Evolutionary conservation across 2,113 vertebrate species (phyloP).

Genomic region (Malurus alboscapulatus): DNA sequence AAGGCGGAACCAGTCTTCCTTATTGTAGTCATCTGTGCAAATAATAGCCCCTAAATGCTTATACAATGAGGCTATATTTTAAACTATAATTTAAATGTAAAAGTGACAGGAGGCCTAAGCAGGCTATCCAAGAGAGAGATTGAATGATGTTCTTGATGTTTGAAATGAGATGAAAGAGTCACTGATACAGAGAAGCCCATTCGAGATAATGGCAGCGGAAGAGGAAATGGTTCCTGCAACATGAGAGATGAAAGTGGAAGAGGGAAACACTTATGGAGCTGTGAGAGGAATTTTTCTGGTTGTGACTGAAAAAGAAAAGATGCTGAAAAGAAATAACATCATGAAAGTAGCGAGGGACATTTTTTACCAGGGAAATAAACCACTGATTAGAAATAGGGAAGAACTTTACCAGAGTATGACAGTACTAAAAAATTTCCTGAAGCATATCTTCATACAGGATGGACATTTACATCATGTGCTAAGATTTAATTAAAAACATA

Average conservation of each 20-base stretch:
- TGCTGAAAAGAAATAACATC: neutral
- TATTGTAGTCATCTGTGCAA: conserved; percentile 5
- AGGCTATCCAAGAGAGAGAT: neutral
- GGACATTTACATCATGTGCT: neutral
- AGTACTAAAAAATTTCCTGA: neutral
- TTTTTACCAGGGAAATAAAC: neutral
- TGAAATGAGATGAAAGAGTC: conserved; percentile 57
- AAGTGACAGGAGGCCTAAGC: neutral
- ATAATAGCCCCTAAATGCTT: conserved; percentile 23
- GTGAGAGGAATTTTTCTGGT: neutral
- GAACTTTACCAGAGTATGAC: neutral
- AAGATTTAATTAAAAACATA: conserved; percentile 1
- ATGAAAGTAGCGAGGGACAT: neutral
- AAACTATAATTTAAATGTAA: neutral
- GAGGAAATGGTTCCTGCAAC: conserved; percentile 41
- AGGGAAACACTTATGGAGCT: neutral
- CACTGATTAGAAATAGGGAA: neutral
- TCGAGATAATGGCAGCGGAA: neutral
- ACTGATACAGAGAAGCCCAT: neutral
- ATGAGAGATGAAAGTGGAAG: neutral
- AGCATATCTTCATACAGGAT: neutral
- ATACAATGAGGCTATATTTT: neutral
- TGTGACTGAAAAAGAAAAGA: conserved; percentile 23
- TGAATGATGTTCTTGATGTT: conserved; percentile 19
- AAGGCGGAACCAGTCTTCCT: neutral